A percentile compares a stretch with the other conserved stretches of the same genome.
Conservation (phyloP, 2,888 invertebrate genomes). For the Caenorhabditis zanzibari region DNA sequence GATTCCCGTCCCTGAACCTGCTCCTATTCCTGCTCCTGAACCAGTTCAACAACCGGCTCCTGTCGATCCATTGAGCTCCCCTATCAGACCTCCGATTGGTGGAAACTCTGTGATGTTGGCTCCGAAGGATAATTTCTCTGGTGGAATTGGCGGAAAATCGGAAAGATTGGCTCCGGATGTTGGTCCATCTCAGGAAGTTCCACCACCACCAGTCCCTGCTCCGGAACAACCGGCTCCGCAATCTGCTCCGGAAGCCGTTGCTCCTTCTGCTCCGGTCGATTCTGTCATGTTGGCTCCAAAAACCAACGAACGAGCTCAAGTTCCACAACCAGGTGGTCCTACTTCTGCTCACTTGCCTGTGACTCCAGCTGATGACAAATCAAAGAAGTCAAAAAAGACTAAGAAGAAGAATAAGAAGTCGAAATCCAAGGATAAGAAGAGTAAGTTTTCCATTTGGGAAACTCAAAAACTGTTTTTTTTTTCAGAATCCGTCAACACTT, state of each 20-base stretch:
- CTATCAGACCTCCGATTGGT: constrained; percentile 28
- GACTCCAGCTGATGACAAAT: constrained; percentile 13
- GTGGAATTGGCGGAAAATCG: constrained; percentile 36
- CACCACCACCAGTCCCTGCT: not conserved
- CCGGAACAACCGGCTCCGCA: not conserved
- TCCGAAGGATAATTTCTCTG: constrained; percentile 16
- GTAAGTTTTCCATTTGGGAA: not conserved
- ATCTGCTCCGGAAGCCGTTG: too few species aligned
- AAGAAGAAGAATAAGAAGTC: constrained; percentile 40
- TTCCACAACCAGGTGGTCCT: constrained; percentile 6
- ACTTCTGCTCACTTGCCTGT: not conserved
- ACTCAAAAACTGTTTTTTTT: not conserved
- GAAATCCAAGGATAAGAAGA: constrained; percentile 23
- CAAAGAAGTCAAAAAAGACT: constrained; percentile 28
- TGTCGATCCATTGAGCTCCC: constrained; percentile 23
- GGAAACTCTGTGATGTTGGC: constrained; percentile 41
- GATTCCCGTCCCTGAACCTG: not conserved
- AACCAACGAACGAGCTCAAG: constrained; percentile 11
- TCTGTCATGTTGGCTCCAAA: constrained; percentile 19
- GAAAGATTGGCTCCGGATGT: constrained; percentile 20
- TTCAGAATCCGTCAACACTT: constrained; percentile 24
- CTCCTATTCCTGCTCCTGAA: constrained; percentile 1
- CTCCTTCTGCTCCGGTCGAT: not conserved
- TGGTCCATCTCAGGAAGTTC: not conserved
- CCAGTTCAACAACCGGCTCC: not conserved